Percentiles rank a stretch among this genome's conserved stretches.
phyloP scores from a whole-genome alignment of 2,888 invertebrate species.

The Paralinhomoeus sp. region DNA sequence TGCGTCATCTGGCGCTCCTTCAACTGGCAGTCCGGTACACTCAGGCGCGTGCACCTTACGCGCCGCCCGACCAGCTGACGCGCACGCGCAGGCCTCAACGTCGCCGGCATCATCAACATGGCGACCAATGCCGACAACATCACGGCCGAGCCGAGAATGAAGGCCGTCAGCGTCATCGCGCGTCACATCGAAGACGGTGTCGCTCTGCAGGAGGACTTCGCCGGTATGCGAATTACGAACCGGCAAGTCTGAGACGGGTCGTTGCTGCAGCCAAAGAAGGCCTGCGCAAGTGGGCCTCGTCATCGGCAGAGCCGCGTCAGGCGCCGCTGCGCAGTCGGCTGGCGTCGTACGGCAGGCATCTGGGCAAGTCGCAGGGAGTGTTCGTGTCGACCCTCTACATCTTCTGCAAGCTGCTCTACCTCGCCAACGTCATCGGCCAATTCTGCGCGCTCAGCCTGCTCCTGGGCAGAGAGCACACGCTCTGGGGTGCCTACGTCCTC shows the following conservation, averaged over 20 bases:
- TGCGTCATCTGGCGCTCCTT: conserved; percentile 26
- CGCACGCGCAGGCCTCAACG: not conserved
- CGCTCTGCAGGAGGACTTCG: conserved; percentile 4
- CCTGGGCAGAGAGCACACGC: conserved; percentile 19
- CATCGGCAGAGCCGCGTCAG: too few relatives aligned
- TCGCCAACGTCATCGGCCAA: conserved; percentile 26
- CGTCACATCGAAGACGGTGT: conserved; percentile 6
- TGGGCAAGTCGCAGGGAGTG: conserved; percentile 1
- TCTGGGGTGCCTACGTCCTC: conserved; percentile 13
- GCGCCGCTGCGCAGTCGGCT: too few relatives aligned
- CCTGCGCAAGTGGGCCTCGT: too few relatives aligned
- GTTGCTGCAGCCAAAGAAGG: too few relatives aligned
- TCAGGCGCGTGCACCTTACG: not conserved
- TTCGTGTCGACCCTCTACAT: conserved; percentile 24
- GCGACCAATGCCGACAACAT: conserved; percentile 4
- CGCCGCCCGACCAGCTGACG: not conserved
- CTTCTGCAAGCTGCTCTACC: conserved; percentile 26
- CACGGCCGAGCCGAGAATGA: conserved; percentile 1
- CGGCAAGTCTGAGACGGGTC: too few relatives aligned
- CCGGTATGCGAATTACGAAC: too few relatives aligned
- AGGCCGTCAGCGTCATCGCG: conserved; percentile 2
- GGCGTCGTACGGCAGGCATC: too few relatives aligned
- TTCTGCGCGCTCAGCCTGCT: conserved; percentile 27
- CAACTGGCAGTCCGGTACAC: conserved; percentile 14
- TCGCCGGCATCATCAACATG: conserved; percentile 5